These are phyloP conservation scores for Grammomys dolichurus DNA, from an alignment of 2,113 vertebrate species.

Conservation along the genomic window DNA sequence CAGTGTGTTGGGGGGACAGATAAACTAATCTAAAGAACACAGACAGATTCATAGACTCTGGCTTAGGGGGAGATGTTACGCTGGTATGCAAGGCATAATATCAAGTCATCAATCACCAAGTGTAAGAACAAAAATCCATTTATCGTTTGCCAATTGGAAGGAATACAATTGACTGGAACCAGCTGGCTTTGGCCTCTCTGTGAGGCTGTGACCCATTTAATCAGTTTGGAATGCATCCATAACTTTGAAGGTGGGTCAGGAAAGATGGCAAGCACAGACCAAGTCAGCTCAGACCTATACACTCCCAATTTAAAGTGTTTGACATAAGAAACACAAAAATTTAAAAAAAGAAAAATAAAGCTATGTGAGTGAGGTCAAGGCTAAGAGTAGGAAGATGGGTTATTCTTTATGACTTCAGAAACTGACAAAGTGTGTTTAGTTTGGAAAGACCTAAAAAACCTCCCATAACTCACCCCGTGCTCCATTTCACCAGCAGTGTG, in stretches of 20 bases:
- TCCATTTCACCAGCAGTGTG: slow-evolving; percentile 61
- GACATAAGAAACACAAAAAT: slow-evolving; percentile 81
- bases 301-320: slow-evolving; percentile 81
- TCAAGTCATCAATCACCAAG: slow-evolving; percentile 84
- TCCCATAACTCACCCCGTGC: slow-evolving; percentile 65
- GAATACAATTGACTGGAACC: slow-evolving; percentile 88
- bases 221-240: slow-evolving; percentile 87
- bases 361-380: slow-evolving; percentile 73
- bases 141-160: slow-evolving; percentile 87
- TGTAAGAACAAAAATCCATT: slow-evolving; percentile 79
- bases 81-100: slow-evolving; percentile 71
- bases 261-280: slow-evolving; percentile 83
- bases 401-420: slow-evolving; percentile 80
- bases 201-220: slow-evolving; percentile 88
- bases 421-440: slow-evolving; percentile 76
- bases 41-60: slow-evolving; percentile 58
- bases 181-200: slow-evolving; percentile 86
- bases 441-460: slow-evolving; percentile 78
- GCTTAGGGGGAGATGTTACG: slow-evolving; percentile 68
- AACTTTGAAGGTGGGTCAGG: slow-evolving; percentile 87
- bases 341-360: slow-evolving; percentile 68
- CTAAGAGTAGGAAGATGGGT: slow-evolving; percentile 66
- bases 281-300: slow-evolving; percentile 82
- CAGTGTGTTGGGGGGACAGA: slow-evolving; percentile 23
- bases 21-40: slow-evolving; percentile 44